Evolutionary conservation across 2,113 vertebrate genomes (phyloP).

Genomic region (Melozone crissalis): DNA sequence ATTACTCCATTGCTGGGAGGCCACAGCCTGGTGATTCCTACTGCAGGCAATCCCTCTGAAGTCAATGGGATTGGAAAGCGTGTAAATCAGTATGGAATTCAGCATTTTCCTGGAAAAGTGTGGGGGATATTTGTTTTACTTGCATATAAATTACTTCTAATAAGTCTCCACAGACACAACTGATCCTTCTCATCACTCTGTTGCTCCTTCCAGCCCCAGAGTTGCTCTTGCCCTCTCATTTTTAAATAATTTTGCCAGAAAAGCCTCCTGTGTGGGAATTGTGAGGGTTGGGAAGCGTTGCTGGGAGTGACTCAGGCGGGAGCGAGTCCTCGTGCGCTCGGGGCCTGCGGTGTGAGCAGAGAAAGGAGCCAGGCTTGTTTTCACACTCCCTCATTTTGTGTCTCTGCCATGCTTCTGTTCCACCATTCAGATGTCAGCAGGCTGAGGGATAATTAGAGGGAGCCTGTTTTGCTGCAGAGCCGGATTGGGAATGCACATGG

Average conservation of each 20-base stretch:
- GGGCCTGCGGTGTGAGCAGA: not conserved
- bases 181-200: not conserved
- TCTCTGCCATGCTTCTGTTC: not conserved
- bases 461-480: not conserved
- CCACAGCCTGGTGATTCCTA: not conserved
- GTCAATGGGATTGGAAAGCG: constrained; percentile 1
- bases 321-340: not conserved
- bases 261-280: not conserved
- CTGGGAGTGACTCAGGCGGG: not conserved
- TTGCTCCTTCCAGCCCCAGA: not conserved
- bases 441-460: constrained; percentile 30
- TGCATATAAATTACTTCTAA: constrained; percentile 1
- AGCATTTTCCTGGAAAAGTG: not conserved
- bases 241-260: not conserved
- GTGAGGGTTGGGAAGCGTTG: not conserved
- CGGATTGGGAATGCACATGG: not conserved
- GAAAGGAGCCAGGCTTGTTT: not conserved
- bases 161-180: not conserved
- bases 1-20: not conserved
- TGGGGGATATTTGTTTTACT: not conserved
- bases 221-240: not conserved
- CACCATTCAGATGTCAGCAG: not conserved
- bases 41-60: not conserved
- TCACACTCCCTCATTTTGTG: not conserved
- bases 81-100: not conserved